phyloP scores from a whole-genome alignment of 2,113 vertebrate genomes.

The Stictonetta naevosa region DNA sequence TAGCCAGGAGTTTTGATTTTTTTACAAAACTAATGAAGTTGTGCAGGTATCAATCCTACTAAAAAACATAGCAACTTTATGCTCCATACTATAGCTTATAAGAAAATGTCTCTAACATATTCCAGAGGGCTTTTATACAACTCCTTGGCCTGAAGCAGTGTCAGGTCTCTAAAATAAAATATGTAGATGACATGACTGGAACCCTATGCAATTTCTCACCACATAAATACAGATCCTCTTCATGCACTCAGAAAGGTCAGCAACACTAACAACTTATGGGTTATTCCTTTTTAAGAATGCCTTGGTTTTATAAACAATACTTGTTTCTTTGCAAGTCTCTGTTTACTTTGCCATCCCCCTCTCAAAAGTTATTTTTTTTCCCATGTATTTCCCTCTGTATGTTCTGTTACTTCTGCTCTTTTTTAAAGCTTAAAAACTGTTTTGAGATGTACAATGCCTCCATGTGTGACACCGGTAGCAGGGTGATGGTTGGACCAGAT shows the following conservation, averaged over 20 bases:
- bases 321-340: not conserved
- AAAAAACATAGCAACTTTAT: not conserved
- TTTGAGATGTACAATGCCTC: not conserved
- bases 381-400: not conserved
- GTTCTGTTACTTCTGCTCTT: not conserved
- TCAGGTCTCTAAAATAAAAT: not conserved
- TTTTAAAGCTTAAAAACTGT: not conserved
- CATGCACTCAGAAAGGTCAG: not conserved
- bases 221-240: not conserved
- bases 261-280: not conserved
- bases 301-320: not conserved
- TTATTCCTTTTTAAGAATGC: not conserved
- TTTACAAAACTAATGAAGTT: not conserved
- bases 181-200: not conserved
- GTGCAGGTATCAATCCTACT: not conserved
- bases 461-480: not conserved
- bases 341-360: not conserved
- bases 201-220: not conserved
- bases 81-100: not conserved
- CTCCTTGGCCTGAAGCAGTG: not conserved
- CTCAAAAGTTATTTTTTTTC: not conserved
- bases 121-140: not conserved
- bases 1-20: not conserved
- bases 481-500: no score
- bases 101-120: not conserved